These are phyloP conservation scores for Felis catus DNA, from an alignment of 2,113 vertebrate genomes.

Conservation along the genomic window F.catus_Fca126_mat1.0 CM031420.1:130549001-130549500, in stretches of 20 bases:
- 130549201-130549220: neutral
- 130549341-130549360: neutral
- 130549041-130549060: neutral
- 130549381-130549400: neutral
- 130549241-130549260: neutral
- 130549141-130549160: neutral
- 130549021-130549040: neutral
- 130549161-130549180: neutral
- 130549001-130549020: neutral
- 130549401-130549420: neutral
- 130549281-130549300: neutral
- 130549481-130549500: neutral
- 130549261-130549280: neutral
- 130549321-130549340: neutral
- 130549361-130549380: neutral
- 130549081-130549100: neutral
- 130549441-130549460: neutral
- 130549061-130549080: neutral
- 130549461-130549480: neutral
- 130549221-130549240: neutral
- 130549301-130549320: neutral
- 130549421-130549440: neutral
- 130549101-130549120: neutral
- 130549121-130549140: neutral
- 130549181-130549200: neutral